These are phyloP conservation scores for Antitype chi DNA, from an alignment of 2,888 invertebrate species.

Conservation along the genomic window DNA sequence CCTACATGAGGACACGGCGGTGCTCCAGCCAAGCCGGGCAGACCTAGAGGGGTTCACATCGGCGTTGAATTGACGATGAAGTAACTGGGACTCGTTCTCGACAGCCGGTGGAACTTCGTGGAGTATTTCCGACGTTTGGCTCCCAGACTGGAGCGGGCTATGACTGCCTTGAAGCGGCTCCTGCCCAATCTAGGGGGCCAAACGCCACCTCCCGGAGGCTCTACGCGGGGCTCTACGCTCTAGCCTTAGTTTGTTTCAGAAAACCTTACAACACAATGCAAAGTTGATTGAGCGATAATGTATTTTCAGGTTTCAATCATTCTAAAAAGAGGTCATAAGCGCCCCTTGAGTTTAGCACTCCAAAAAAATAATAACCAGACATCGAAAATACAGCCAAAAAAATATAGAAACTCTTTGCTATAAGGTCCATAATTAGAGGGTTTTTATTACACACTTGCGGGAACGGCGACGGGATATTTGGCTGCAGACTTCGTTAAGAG, in stretches of 20 bases:
- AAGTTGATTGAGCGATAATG: not conserved
- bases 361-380: conserved; percentile 16
- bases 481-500: conserved; percentile 67
- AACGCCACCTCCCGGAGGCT: no score
- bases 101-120: no score
- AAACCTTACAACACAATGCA: not conserved
- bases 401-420: conserved; percentile 52
- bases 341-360: not conserved
- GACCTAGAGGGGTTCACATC: no score
- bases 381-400: conserved; percentile 26
- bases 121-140: no score
- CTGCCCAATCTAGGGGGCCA: no score
- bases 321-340: not conserved
- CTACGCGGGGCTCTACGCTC: no score
- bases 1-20: no score
- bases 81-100: no score
- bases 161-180: no score
- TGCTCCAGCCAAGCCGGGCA: no score
- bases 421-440: conserved; percentile 60
- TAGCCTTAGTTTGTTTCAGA: not conserved
- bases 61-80: no score
- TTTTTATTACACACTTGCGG: conserved; percentile 66
- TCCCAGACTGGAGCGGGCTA: no score
- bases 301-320: not conserved
- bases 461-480: conserved; percentile 62